Evolutionary conservation across 2,888 invertebrate genomes (phyloP).

Genomic region (Sabatieria punctata): DNA sequence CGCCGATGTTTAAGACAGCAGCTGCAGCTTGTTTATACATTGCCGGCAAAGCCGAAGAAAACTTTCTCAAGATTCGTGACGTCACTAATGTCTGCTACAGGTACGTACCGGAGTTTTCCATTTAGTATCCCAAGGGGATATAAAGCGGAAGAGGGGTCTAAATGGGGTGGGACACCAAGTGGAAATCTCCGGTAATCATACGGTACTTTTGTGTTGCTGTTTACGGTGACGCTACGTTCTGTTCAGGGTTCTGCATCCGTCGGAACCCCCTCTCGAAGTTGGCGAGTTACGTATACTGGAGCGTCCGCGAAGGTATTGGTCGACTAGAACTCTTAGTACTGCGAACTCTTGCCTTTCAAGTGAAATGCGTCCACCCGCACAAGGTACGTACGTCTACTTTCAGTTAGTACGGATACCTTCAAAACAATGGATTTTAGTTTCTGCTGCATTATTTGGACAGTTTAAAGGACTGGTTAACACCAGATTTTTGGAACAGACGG

Average conservation of each 20-base stretch:
- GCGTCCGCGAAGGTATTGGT: conserved; percentile 71
- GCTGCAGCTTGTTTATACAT: conserved; percentile 75
- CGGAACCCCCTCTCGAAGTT: conserved; percentile 58
- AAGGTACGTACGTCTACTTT: conserved; percentile 39
- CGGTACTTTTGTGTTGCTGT: too few species aligned
- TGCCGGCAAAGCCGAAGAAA: conserved; percentile 78
- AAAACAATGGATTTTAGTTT: conserved; percentile 43
- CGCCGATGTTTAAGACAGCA: conserved; percentile 33
- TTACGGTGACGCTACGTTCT: too few species aligned
- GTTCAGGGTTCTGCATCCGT: too few species aligned
- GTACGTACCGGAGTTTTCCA: too few species aligned
- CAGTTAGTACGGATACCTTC: neutral
- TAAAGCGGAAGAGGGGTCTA: too few species aligned
- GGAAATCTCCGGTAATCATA: too few species aligned
- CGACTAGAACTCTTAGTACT: conserved; percentile 75
- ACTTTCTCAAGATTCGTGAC: conserved; percentile 60
- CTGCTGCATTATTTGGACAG: conserved; percentile 57
- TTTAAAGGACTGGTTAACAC: conserved; percentile 67
- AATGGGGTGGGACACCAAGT: too few species aligned
- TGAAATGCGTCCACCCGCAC: conserved; percentile 55
- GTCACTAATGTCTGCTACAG: conserved; percentile 72
- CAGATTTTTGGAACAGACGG: conserved; percentile 50
- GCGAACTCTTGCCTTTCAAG: conserved; percentile 58
- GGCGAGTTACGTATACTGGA: conserved; percentile 73
- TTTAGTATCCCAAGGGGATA: too few species aligned